Percentiles rank a stretch among this genome's conserved stretches.
These are phyloP conservation scores for Cebidichthys violaceus DNA, from an alignment of 2,113 vertebrate species.

Conservation along the genomic window DNA sequence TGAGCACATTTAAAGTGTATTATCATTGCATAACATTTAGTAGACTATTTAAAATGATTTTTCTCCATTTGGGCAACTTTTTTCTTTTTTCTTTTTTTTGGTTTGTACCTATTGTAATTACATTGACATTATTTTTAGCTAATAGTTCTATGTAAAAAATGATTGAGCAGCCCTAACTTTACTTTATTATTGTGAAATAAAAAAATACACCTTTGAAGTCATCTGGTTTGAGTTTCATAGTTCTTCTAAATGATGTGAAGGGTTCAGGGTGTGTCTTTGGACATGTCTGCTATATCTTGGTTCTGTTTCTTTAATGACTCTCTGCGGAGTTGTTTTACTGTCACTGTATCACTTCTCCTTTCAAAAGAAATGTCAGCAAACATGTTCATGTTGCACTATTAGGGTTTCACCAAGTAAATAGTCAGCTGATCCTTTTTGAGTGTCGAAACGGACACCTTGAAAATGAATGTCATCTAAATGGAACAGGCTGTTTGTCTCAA, in stretches of 20 bases:
- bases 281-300: background rate
- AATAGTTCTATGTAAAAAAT: background rate
- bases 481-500: background rate
- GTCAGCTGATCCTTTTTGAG: background rate
- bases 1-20: background rate
- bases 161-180: background rate
- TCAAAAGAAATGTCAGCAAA: background rate
- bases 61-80: background rate
- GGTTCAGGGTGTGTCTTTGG: background rate
- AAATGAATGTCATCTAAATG: background rate
- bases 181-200: background rate
- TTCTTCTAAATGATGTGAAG: background rate
- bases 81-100: background rate
- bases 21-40: background rate
- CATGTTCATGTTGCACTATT: background rate
- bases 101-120: background rate
- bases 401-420: background rate
- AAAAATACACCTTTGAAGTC: background rate
- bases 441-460: background rate
- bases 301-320: slow-evolving; percentile 15
- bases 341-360: slow-evolving; percentile 27
- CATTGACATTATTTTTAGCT: background rate
- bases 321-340: background rate
- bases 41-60: background rate
- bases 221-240: background rate